phyloP scores from a whole-genome alignment of 2,888 invertebrate species.

The Pseudoips prasinana region DNA sequence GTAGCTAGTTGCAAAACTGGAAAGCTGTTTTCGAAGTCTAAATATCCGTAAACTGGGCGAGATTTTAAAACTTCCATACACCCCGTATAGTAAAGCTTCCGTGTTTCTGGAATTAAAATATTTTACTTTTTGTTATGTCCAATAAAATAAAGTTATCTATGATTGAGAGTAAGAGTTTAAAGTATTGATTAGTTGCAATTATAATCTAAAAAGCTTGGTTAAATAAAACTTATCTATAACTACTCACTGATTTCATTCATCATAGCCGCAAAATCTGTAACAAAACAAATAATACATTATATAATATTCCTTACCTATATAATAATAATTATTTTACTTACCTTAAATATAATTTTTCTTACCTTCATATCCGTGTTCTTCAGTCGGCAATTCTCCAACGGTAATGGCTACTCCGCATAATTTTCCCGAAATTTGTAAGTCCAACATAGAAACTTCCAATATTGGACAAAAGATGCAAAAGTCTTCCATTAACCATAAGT shows the following conservation, averaged over 20 bases:
- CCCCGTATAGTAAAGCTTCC: conserved; percentile 62
- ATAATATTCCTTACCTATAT: too few species aligned
- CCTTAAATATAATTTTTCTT: too few species aligned
- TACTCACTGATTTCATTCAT: conserved; percentile 55
- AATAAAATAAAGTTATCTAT: too few species aligned
- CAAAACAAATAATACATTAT: conserved; percentile 6
- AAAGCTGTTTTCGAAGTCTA: conserved; percentile 79
- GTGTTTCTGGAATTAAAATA: conserved; percentile 42
- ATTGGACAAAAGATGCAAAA: conserved; percentile 84
- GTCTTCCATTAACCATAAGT: conserved; percentile 83
- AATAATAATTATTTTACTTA: too few species aligned
- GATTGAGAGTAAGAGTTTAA: too few species aligned
- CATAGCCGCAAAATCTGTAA: conserved; percentile 53
- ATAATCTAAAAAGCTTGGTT: too few species aligned
- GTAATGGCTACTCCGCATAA: conserved; percentile 85
- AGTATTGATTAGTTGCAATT: too few species aligned
- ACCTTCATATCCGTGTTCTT: conserved; percentile 54
- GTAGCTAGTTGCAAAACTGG: conserved; percentile 85
- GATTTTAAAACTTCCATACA: conserved; percentile 41
- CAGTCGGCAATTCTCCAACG: conserved; percentile 82
- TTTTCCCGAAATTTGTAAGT: conserved; percentile 76
- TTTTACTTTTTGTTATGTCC: too few species aligned
- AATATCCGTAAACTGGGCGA: conserved; percentile 42
- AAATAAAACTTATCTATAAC: too few species aligned
- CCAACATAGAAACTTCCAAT: conserved; percentile 86